phyloP scores from a whole-genome alignment of 1,140 invertebrate genomes.

The Caenorhabditis latens region DNA sequence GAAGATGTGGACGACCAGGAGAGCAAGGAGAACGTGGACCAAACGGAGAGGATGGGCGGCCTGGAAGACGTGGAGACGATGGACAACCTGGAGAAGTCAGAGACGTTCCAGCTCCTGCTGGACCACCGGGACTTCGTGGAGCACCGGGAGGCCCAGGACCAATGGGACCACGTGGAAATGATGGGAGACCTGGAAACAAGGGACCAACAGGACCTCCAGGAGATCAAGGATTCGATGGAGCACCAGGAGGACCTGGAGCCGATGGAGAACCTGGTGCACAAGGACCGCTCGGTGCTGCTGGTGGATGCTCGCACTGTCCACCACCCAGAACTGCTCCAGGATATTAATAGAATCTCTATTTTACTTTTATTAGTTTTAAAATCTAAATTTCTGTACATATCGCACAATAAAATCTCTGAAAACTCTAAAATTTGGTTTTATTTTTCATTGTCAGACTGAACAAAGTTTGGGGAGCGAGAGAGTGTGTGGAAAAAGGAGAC shows the following conservation, averaged over 20 bases:
- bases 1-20: constrained; percentile 47
- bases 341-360: constrained; percentile 3
- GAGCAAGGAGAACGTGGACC: constrained; percentile 53
- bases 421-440: no score
- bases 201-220: neutral
- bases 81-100: constrained; percentile 8
- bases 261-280: constrained; percentile 43
- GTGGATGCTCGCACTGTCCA: constrained; percentile 35
- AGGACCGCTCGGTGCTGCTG: neutral
- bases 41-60: constrained; percentile 51
- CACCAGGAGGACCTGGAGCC: constrained; percentile 50
- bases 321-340: constrained; percentile 32
- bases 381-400: constrained; percentile 6
- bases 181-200: constrained; percentile 21
- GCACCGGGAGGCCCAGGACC: constrained; percentile 37
- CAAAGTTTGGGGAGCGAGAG: neutral
- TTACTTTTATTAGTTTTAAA: neutral
- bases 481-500: neutral
- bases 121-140: constrained; percentile 55
- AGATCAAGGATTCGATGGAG: constrained; percentile 48
- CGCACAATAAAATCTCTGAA: neutral
- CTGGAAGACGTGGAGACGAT: constrained; percentile 55
- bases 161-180: constrained; percentile 28
- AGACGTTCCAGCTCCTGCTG: constrained; percentile 33
- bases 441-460: no score